Percentiles rank a stretch among this genome's conserved stretches.
These are phyloP conservation scores for Lycia hirtaria DNA, from an alignment of 2,888 invertebrate genomes.

Conservation along the genomic window DNA sequence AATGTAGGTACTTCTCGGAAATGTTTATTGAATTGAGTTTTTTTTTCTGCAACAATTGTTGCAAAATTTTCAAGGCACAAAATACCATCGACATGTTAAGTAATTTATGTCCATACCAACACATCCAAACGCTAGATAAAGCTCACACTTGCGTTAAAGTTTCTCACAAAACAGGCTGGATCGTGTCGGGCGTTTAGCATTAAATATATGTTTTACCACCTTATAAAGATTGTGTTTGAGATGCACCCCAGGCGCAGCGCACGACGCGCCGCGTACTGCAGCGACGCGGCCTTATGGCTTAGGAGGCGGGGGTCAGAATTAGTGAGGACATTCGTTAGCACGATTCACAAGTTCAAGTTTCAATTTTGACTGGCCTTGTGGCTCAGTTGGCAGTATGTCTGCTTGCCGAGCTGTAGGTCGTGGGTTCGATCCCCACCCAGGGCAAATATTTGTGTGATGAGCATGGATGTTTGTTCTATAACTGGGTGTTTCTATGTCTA, in stretches of 20 bases:
- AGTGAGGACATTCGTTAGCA: no score
- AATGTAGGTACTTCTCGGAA: background rate
- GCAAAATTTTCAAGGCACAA: background rate
- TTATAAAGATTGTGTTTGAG: conserved; percentile 81
- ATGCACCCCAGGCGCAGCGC: conserved; percentile 73
- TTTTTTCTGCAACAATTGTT: no score
- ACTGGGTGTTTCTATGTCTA: no score
- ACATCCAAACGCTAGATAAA: conserved; percentile 10
- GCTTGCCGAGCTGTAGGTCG: no score
- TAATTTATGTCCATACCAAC: background rate
- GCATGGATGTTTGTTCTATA: no score
- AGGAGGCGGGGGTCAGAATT: conserved; percentile 45
- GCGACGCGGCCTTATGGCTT: conserved; percentile 53
- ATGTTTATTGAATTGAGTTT: background rate
- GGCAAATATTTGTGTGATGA: no score
- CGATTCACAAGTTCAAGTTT: no score
- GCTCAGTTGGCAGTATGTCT: no score
- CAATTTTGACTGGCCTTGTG: no score
- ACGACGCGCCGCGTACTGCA: conserved; percentile 78
- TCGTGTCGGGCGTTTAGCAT: conserved; percentile 77
- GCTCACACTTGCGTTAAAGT: conserved; percentile 50
- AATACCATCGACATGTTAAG: background rate
- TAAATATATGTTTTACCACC: conserved; percentile 86
- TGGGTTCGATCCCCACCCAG: no score
- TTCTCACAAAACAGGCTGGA: conserved; percentile 56